phyloP scores from a whole-genome alignment of 2,888 invertebrate species.

The Cyclophora punctaria region DNA sequence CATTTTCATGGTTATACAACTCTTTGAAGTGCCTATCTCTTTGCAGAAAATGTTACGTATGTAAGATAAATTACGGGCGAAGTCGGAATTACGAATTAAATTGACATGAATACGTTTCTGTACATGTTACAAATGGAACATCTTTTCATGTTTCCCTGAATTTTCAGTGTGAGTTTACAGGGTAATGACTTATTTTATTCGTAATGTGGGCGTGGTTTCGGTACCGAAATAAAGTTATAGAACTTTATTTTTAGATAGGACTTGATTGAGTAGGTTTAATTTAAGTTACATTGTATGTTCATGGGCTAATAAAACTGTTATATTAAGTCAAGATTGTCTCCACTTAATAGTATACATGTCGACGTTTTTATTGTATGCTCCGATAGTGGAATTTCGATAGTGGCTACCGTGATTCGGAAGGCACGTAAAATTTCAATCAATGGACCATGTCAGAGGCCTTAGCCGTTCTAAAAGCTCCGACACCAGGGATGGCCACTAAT shows the following conservation, averaged over 20 bases:
- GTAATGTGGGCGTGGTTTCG: neutral
- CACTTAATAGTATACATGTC: no score
- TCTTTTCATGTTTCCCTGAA: conserved; percentile 5
- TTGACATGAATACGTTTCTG: conserved; percentile 11
- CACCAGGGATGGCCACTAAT: no score
- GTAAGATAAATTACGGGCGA: conserved; percentile 7
- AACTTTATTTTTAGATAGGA: neutral
- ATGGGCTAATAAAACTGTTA: no score
- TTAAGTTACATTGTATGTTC: no score
- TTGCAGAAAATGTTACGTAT: conserved; percentile 4
- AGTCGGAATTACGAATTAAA: conserved; percentile 16
- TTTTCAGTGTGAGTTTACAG: neutral
- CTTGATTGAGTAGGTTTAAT: neutral
- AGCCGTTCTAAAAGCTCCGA: no score
- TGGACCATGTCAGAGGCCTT: no score
- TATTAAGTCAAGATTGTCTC: no score
- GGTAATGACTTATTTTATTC: neutral
- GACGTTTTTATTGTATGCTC: no score
- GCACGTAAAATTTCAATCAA: no score
- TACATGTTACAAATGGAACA: conserved; percentile 7
- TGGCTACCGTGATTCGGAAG: no score
- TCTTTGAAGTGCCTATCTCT: conserved; percentile 6
- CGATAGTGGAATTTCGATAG: no score
- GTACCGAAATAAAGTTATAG: neutral
- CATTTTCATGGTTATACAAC: conserved; percentile 11